Conservation (phyloP, 1,140 invertebrate species). For the Brachionus angularis region DNA sequence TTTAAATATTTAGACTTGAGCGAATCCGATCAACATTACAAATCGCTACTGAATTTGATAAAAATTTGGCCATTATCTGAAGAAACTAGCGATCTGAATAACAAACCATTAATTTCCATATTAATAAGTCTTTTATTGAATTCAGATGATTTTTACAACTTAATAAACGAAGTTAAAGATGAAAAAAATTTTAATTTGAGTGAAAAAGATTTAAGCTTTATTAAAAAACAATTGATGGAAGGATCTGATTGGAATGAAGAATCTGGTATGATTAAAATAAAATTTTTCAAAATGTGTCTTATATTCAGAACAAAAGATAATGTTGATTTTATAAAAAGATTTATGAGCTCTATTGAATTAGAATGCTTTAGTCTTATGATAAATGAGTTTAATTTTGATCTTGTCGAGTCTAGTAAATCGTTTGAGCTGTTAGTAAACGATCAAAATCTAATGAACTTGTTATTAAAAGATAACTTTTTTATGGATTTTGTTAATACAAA, state of each 20-base stretch:
- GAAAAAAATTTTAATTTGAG: background rate
- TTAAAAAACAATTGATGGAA: background rate
- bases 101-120: conserved; percentile 6
- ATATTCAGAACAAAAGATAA: background rate
- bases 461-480: conserved; percentile 12
- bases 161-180: conserved; percentile 7
- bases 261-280: background rate
- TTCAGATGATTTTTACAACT: background rate
- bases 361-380: background rate
- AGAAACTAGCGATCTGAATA: background rate
- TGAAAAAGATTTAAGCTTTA: background rate
- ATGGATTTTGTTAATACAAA: conserved; percentile 3
- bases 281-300: conserved; percentile 19
- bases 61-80: conserved; percentile 32
- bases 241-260: background rate
- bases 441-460: background rate
- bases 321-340: conserved; percentile 20
- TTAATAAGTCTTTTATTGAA: background rate
- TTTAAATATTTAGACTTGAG: background rate
- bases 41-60: conserved; percentile 5
- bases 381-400: background rate
- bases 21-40: background rate
- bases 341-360: background rate
- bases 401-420: background rate
- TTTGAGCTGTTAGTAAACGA: background rate